Evolutionary conservation across 2,888 invertebrate genomes (phyloP).

Genomic region (Spicauda simplicius): DNA sequence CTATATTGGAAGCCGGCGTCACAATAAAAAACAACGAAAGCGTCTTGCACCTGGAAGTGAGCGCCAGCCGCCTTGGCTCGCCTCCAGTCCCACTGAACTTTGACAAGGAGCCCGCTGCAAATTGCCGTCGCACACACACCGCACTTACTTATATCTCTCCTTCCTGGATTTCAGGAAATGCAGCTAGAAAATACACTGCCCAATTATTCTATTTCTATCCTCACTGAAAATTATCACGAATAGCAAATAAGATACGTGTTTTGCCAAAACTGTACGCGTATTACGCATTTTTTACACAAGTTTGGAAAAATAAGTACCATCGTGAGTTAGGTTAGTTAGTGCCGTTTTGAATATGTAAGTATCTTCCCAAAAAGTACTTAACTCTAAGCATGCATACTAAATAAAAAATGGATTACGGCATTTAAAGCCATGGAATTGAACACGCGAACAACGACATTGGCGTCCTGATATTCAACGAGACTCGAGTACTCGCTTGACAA

Average conservation of each 20-base stretch:
- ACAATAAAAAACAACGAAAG: constrained; percentile 36
- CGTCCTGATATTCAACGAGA: constrained; percentile 13
- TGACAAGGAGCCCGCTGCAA: constrained; percentile 71
- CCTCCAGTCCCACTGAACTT: constrained; percentile 82
- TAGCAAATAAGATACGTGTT: no score
- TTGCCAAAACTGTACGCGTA: no score
- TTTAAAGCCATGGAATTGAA: constrained; percentile 54
- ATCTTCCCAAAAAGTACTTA: constrained; percentile 61
- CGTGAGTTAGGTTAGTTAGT: no score
- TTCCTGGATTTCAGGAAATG: constrained; percentile 20
- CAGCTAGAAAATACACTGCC: background rate
- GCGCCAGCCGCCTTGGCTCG: constrained; percentile 73
- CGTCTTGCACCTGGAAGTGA: constrained; percentile 73
- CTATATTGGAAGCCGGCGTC: constrained; percentile 33
- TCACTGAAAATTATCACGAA: no score
- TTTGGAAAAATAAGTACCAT: no score
- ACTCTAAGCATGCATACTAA: constrained; percentile 61
- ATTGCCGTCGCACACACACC: constrained; percentile 52
- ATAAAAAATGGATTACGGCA: constrained; percentile 50
- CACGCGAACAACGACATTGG: constrained; percentile 44
- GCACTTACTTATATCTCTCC: constrained; percentile 31
- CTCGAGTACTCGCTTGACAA: constrained; percentile 37
- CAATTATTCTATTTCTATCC: background rate
- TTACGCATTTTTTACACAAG: no score
- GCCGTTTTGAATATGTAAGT: constrained; percentile 29